Evolutionary conservation across 2,797 vertebrate species (phyloP), one percentile per base, ranked within the genome.

Genomic region (Yasuhikotakia modesta): DNA sequence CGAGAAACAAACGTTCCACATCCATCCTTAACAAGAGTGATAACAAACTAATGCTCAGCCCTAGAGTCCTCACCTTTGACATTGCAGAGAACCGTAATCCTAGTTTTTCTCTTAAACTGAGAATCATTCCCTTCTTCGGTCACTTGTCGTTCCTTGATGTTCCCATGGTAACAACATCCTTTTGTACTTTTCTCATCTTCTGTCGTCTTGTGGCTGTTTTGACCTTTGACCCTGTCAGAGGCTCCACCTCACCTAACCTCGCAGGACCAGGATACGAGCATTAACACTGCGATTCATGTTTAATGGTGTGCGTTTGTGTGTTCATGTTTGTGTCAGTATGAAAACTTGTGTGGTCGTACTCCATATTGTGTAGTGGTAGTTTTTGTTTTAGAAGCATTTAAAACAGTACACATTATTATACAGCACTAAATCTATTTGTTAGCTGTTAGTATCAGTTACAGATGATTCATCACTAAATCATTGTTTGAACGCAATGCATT

Each of bases 41-140:
- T 83, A 90, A 91, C 89, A 71, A 81, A 92, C 92, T 94, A 93
- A 92, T 88, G 85, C 85, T 85, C 78, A 81, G 67, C 65, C 80
- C 14, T 2, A 46, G 27, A 52, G 69, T 57, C 70, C 73, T 73
- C 58, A 83, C 35, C 55, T 77, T 73, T 32, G 60, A 52, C 60
- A 35, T 79, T 13, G 60, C 58, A 43, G 43, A 32, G 19, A 63
- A 57, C 2, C 1, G 22, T 43, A 53, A 78, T 30, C 60, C 32
- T 61, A 32, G 27, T 63, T 63, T 63, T 63, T 2, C 60, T 63
- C 60, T 60, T n/a, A 53, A 80, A 61, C 61, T 22, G 21, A 77
- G 53, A 24, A 52, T 69, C 30, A 32, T 45, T 55, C 69, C 69
- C 39, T 52, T 30, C 61, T 63, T 57, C 39, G 17, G 43, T 22